phyloP scores from a whole-genome alignment of 2,888 invertebrate species.

The Noctua fimbriata region DNA sequence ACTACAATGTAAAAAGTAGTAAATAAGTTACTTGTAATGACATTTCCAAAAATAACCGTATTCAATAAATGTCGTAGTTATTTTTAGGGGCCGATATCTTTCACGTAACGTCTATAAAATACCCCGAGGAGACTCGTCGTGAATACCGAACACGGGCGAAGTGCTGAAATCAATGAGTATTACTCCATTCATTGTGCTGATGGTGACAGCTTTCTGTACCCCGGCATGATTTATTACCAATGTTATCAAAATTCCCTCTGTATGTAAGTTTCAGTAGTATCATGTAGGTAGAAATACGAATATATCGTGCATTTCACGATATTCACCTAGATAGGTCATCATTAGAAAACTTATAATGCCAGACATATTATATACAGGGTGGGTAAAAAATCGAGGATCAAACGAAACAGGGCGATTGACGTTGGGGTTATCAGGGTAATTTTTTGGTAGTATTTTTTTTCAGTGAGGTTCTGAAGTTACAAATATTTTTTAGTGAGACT shows the following conservation, averaged over 20 bases:
- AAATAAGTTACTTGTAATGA: not conserved
- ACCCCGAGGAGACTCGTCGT: slow-evolving; percentile 5
- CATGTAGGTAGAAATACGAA: not conserved
- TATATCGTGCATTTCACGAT: not conserved
- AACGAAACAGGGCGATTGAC: too few relatives aligned
- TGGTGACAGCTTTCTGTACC: slow-evolving; percentile 28
- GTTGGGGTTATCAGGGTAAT: too few relatives aligned
- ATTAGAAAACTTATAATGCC: not conserved
- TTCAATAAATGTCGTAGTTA: slow-evolving; percentile 4
- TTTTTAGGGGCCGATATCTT: slow-evolving; percentile 3
- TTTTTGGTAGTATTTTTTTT: too few relatives aligned
- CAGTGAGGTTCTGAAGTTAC: too few relatives aligned
- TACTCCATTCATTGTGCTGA: slow-evolving; percentile 23
- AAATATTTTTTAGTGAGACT: too few relatives aligned
- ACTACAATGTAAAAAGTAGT: not conserved
- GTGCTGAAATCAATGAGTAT: slow-evolving; percentile 30
- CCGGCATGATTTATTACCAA: slow-evolving; percentile 50
- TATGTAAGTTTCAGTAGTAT: not conserved
- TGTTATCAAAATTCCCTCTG: slow-evolving; percentile 13
- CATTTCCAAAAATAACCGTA: not conserved
- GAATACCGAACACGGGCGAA: slow-evolving; percentile 19
- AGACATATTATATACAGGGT: not conserved
- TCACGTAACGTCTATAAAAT: slow-evolving; percentile 26
- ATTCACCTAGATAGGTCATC: not conserved
- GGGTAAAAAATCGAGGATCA: too few relatives aligned